phyloP scores from a whole-genome alignment of 2,113 vertebrate species.

The Telmatochromis bifrenatus region DNA sequence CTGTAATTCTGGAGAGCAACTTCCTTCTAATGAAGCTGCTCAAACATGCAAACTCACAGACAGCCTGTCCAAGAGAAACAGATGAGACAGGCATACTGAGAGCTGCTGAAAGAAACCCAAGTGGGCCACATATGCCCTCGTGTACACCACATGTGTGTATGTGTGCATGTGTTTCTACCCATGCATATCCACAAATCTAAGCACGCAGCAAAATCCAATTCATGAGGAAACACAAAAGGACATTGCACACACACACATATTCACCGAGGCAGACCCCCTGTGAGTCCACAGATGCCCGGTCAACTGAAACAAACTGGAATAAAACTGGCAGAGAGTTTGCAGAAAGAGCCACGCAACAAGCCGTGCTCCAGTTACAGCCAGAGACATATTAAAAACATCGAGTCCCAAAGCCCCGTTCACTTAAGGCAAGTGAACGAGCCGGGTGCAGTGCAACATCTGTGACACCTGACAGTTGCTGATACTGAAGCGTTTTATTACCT shows the following conservation, averaged over 20 bases:
- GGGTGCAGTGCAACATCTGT: constrained; percentile 38
- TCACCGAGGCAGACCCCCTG: background rate
- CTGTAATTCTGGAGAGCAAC: constrained; percentile 16
- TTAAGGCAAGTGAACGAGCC: background rate
- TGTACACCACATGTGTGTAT: background rate
- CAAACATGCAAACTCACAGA: constrained; percentile 8
- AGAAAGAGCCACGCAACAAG: constrained; percentile 1
- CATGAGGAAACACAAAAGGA: background rate
- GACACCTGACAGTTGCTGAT: constrained; percentile 36
- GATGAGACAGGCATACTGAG: background rate
- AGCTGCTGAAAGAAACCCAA: background rate
- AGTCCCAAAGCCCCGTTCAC: background rate
- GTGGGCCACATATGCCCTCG: background rate
- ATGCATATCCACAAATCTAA: background rate
- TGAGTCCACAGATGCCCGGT: background rate
- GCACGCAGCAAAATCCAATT: background rate
- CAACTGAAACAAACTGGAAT: constrained; percentile 15
- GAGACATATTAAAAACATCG: background rate
- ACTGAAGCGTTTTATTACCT: constrained; percentile 64
- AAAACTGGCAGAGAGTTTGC: constrained; percentile 27
- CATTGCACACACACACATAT: background rate
- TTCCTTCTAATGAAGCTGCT: constrained; percentile 4
- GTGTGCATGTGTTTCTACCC: background rate
- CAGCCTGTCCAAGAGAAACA: background rate
- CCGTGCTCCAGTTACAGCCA: background rate